phyloP scores from a whole-genome alignment of 1,140 invertebrate species.

The Hydropsyche tenuis region DNA sequence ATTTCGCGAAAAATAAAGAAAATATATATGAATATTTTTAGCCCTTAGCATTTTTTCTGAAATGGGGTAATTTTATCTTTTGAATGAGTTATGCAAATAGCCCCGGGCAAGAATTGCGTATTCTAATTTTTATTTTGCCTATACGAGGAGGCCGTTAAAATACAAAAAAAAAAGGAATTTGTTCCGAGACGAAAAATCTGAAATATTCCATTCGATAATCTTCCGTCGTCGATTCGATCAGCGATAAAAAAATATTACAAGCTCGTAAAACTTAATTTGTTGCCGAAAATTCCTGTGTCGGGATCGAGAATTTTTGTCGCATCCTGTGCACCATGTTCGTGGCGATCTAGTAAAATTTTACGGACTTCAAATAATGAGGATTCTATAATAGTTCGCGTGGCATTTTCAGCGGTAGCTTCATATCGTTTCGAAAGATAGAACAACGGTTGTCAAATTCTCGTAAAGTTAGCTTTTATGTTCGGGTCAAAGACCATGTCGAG shows the following conservation, averaged over 20 bases:
- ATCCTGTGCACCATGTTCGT: too few relatives aligned
- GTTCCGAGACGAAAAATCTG: neutral
- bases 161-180: neutral
- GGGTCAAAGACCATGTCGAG: constrained; percentile 10
- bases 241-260: neutral
- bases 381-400: neutral
- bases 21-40: neutral
- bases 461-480: constrained; percentile 15
- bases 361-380: too few relatives aligned
- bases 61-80: constrained; percentile 33
- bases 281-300: neutral
- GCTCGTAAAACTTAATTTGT: neutral
- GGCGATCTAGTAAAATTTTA: too few relatives aligned
- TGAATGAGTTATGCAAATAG: constrained; percentile 34
- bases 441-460: constrained; percentile 21
- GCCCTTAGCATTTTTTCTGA: neutral
- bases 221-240: neutral
- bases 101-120: constrained; percentile 18
- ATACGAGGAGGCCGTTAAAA: neutral
- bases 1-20: constrained; percentile 15
- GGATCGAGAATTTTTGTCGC: neutral
- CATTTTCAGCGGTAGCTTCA: neutral
- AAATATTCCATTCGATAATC: neutral
- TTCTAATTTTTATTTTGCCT: constrained; percentile 34
- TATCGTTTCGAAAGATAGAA: neutral